Evolutionary conservation across 2,888 invertebrate species (phyloP), one percentile per base, ranked within the genome.

Genomic region (Magallana nippona): DNA sequence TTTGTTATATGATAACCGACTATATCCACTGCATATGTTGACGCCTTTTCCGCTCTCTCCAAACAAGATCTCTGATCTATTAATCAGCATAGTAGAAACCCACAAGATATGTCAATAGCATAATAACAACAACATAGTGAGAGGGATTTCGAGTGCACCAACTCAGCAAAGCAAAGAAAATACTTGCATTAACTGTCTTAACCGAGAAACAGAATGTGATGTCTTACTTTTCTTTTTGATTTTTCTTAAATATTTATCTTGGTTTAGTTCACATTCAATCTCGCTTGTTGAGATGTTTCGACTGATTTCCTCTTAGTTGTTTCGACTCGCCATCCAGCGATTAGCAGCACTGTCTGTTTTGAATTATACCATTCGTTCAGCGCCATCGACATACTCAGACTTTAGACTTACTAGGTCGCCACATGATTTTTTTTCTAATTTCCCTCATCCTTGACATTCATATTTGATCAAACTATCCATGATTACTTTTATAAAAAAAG

Each of bases 51-150:
- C 71, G 32, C 71, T 13, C 32, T 71, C 71, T 71, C 71, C 32
- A 71, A 71, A 71, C 71, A 71, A 71, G 71, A 71, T 71, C 71
- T 32, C 71, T 71, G 71, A 71, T 71, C 32, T 22, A 71, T 71
- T 71, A 71, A 71, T 71, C 27, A 71, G 32, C 71, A 71, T 15
- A 15, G 13, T 15, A 32, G 32, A 22, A 15, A 71, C 32, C 27
- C 27, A 44, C 44, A 44, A 44, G 44, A 44, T 44, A 44, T 44
- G 15, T 27, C 32, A 22, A 60, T n/a, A 27, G 15, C 27, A 27
- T 32, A 71, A 27, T 71, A 71, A 71, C 32, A 71, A 71, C 71
- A 71, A 22, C 27, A 10, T 71, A 22, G 32, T 27, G 71, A 27
- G 71, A 5, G 3, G 44, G 44, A 44, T 44, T 71, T 2, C 71